Base-by-base conservation (phyloP, 2,113 vertebrate species). In the Ailuropoda melanoleuca region DNA sequence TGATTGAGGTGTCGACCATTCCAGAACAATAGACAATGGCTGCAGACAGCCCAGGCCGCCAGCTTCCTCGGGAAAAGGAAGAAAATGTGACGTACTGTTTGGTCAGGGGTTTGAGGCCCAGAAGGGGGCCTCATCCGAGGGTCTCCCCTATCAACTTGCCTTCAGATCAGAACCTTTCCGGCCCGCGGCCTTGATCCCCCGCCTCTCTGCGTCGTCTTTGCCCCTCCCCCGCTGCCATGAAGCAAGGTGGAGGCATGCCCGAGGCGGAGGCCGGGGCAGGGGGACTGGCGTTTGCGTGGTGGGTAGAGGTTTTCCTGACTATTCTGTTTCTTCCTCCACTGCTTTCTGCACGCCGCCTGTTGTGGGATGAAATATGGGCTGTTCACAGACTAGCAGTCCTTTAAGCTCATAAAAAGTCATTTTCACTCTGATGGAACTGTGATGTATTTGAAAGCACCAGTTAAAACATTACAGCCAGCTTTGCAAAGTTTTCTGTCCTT, bases 361-460 rank as follows among this genome's bases (percentile, higher is more conserved):
- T 95, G 37, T 21, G 21, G 39, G 55, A 37, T 80, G 96, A 95
- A 88, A 77, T n/a, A 62, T 11, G 23, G 43, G 53, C 72, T 74
- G 83, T 83, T 37, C 92, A 24, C 29, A 83, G 72, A 66, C 84
- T 82, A 84, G 75, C 26, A 66, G 50, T 90, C 84, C 93, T 88
- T 93, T 66, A 64, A 90, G 90, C 95, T 88, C 94, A 83, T 83
- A 86, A 93, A 95, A 78, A 88, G 87, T 88, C 97, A 77, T 88
- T 90, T 97, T 60, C 50, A 19, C 88, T 72, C 84, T 85, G 96
- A 95, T 70, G 77, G 90, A 84, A 58, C 90, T 17, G 75, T 66
- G 97, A 95, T 90, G 70, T 64, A 80, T 95, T 95, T 90, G 94
- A 94, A 95, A 93, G 88, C 39, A 53, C 88, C 91, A 18, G 88